Evolutionary conservation across 2,888 invertebrate genomes (phyloP), one percentile per base, ranked within the genome.

Genomic region (Eupithecia tripunctaria): DNA sequence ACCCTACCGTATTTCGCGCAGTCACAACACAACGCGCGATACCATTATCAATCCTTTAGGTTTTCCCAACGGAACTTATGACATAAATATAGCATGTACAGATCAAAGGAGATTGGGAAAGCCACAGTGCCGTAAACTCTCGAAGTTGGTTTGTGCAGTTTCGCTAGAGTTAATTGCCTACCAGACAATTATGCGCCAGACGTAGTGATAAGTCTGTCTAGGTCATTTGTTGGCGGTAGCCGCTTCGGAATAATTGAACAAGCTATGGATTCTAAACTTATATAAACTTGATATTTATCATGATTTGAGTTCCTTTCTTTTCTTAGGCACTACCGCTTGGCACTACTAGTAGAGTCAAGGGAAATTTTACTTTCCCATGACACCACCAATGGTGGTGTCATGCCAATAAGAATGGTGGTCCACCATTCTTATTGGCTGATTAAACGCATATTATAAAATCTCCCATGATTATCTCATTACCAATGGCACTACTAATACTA

Each of bases 161-260:
- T 84, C 82, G 85, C 84, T 70, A 82, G 85, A 85, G 86, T 89
- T 90, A 90, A 91, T 91, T 91, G 89, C 88, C 86, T 84, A 84
- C 85, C 86, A 86, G 89, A 89, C 90, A 90, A 91, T 90, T 90
- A 91, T 89, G 85, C 81, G 86, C 86, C 91, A 91, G 91, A 90
- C 91, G 86, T 83, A 85, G 84, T 87, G 89, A 87, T 89, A 89
- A 87, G 84, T 86, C 87, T 87, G 89, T 89, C 89, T 91, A 89
- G 91, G 91, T 91, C 90, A 89, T 88, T 89, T 85, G 87, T 86
- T 86, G 83, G 77, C 85, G 83, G 83, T 84, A 80, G 82, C 70
- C 51, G 71, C 64, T 83, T 81, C 80, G 79, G 82, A 82, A 80
- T 83, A 84, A 82, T 82, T 84, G 82, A 85, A 86, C 64, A 85